phyloP scores from a whole-genome alignment of 2,797 vertebrate species.

The Oreonectes daqikongensis region DNA sequence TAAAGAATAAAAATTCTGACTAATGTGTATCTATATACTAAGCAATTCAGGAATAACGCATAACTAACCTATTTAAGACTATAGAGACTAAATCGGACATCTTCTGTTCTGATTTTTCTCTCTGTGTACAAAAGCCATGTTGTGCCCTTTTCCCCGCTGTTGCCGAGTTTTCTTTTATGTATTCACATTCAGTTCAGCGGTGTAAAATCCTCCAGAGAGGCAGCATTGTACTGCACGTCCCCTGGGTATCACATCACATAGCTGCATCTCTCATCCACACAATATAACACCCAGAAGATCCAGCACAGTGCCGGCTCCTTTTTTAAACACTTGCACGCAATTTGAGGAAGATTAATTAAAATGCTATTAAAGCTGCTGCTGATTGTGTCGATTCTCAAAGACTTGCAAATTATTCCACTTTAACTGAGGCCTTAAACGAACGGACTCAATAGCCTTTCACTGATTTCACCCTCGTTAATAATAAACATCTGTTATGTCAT shows the following conservation, averaged over 20 bases:
- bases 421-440: conserved; percentile 69
- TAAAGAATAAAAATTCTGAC: too few relatives aligned
- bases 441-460: conserved; percentile 73
- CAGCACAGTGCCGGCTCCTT: conserved; percentile 51
- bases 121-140: conserved; percentile 69
- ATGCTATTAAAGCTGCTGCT: conserved; percentile 66
- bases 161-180: conserved; percentile 72
- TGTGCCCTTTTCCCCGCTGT: conserved; percentile 58
- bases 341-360: conserved; percentile 79
- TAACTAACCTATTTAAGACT: conserved; percentile 47
- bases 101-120: conserved; percentile 61
- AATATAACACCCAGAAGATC: conserved; percentile 70
- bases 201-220: conserved; percentile 81
- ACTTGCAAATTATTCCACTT: conserved; percentile 68
- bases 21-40: neutral
- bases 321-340: conserved; percentile 69
- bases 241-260: conserved; percentile 77
- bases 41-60: neutral
- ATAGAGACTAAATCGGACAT: conserved; percentile 58
- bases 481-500: conserved; percentile 76
- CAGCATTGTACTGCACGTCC: conserved; percentile 79
- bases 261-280: conserved; percentile 75
- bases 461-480: conserved; percentile 70
- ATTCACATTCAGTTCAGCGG: conserved; percentile 83
- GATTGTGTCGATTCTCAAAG: conserved; percentile 72